These are phyloP conservation scores for Dasysyrphus albostriatus DNA, from an alignment of 2,888 invertebrate species.

Conservation along the genomic window DNA sequence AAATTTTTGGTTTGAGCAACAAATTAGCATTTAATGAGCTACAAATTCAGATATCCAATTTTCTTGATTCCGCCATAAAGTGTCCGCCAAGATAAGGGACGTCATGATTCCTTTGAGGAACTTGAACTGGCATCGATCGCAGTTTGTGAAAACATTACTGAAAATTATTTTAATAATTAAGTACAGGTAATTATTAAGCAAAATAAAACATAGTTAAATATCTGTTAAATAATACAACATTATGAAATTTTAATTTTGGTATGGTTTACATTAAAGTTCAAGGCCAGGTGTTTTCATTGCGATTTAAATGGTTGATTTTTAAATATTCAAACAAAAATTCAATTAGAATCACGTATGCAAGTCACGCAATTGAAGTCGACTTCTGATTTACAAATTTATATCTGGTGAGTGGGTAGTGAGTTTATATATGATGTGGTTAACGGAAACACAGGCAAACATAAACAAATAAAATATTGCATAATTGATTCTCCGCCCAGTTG, in stretches of 20 bases:
- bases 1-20: too few relatives aligned
- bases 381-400: conserved; percentile 32
- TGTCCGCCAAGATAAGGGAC: too few relatives aligned
- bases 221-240: too few relatives aligned
- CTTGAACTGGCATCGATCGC: too few relatives aligned
- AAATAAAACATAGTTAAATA: too few relatives aligned
- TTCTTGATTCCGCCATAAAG: too few relatives aligned
- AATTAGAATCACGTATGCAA: conserved; percentile 31
- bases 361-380: conserved; percentile 1
- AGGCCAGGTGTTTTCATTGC: conserved; percentile 30
- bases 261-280: conserved; percentile 25
- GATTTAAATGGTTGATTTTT: background rate
- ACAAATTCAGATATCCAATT: too few relatives aligned
- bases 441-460: background rate
- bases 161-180: too few relatives aligned
- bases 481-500: conserved; percentile 49
- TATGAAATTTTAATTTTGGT: background rate
- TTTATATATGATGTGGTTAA: background rate
- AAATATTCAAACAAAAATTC: background rate
- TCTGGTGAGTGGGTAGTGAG: background rate
- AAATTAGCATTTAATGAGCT: too few relatives aligned
- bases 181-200: too few relatives aligned
- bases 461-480: conserved; percentile 50
- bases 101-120: too few relatives aligned
- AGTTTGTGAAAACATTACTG: too few relatives aligned